A percentile compares a stretch with the other conserved stretches of the same genome.
Conservation (phyloP, 2,113 vertebrate genomes). For the Ameiurus melas region DNA sequence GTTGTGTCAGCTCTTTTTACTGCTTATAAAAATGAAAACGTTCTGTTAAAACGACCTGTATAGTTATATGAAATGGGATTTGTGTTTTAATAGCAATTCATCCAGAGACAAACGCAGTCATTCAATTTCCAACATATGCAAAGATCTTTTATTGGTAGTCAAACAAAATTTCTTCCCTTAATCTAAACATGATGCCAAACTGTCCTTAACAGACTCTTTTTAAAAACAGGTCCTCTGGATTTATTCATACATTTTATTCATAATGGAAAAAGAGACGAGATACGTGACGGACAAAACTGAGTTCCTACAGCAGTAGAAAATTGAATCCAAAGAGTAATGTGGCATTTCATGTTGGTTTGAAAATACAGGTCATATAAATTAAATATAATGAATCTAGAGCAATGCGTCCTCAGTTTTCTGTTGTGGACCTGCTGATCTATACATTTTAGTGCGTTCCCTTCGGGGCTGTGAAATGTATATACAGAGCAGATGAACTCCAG, state of each 20-base stretch:
- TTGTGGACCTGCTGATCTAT: no score
- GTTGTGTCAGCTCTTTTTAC: constrained; percentile 46
- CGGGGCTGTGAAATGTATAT: not conserved
- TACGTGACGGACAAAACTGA: no score
- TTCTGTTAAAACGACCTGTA: not conserved
- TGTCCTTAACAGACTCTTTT: not conserved
- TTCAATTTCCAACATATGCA: not conserved
- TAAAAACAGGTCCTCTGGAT: not conserved
- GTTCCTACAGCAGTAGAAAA: not conserved
- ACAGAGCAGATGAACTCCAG: not conserved
- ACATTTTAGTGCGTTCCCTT: not conserved
- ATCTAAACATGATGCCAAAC: constrained; percentile 6
- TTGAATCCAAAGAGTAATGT: not conserved
- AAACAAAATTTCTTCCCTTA: not conserved
- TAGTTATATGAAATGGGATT: not conserved
- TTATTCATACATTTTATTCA: not conserved
- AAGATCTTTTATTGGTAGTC: constrained; percentile 21
- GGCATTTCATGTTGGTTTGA: not conserved
- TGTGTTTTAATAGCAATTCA: not conserved
- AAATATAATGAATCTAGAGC: not conserved
- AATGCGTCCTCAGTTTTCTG: not conserved
- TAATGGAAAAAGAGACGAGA: not conserved
- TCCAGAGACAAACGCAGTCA: not conserved
- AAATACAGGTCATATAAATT: not conserved
- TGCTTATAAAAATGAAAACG: not conserved